Evolutionary conservation across 2,797 vertebrate genomes (phyloP).

Genomic region (Emys orbicularis): DNA sequence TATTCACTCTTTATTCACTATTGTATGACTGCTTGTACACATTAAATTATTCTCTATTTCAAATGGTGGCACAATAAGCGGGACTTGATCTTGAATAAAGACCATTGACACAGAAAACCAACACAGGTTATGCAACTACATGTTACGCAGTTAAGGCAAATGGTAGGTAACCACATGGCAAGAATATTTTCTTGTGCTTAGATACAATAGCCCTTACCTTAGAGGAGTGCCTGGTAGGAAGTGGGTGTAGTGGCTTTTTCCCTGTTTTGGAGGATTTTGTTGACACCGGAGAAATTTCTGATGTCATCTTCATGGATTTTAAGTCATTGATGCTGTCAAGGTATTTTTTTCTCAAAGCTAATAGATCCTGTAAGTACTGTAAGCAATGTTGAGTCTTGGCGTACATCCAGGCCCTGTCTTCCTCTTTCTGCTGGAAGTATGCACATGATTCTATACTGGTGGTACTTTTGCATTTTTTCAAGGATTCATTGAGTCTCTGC

Average conservation of each 20-base stretch:
- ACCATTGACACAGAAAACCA: constrained; percentile 13
- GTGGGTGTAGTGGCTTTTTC: constrained; percentile 80
- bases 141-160: not conserved
- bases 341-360: constrained; percentile 93
- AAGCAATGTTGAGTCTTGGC: constrained; percentile 94
- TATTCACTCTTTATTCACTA: not conserved
- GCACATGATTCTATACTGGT: constrained; percentile 86
- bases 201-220: constrained; percentile 79
- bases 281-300: constrained; percentile 50
- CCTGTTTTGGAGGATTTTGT: constrained; percentile 78
- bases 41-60: constrained; percentile 1
- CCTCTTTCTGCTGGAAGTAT: constrained; percentile 88
- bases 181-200: not conserved
- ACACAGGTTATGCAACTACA: not conserved
- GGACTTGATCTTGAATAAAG: not conserved
- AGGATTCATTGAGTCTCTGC: constrained; percentile 77
- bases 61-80: not conserved
- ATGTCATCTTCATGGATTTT: constrained; percentile 75
- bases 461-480: constrained; percentile 92
- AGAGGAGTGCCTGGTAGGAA: constrained; percentile 61
- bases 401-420: constrained; percentile 92
- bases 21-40: not conserved
- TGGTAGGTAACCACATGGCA: not conserved
- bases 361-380: constrained; percentile 93
- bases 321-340: constrained; percentile 87